These are phyloP conservation scores for Lithophane socia DNA, from an alignment of 2,888 invertebrate species.

Conservation along the genomic window DNA sequence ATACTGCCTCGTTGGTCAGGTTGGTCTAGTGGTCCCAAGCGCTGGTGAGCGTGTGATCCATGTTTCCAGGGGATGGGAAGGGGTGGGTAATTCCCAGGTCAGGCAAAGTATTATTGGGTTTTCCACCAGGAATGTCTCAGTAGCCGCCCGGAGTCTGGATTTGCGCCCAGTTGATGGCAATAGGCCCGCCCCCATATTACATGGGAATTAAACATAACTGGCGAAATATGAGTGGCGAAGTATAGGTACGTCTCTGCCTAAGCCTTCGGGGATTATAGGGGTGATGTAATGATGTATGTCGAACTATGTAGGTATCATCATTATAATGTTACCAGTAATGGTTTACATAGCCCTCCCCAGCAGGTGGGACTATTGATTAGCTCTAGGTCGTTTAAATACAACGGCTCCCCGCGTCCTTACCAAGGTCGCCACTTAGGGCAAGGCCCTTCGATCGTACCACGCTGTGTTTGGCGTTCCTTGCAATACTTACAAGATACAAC, in stretches of 20 bases:
- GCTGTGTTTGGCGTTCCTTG: constrained; percentile 26
- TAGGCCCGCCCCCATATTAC: neutral
- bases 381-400: constrained; percentile 18
- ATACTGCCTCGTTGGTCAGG: neutral
- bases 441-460: constrained; percentile 17
- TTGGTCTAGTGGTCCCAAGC: neutral
- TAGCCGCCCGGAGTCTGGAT: neutral
- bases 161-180: neutral
- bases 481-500: neutral
- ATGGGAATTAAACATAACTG: neutral
- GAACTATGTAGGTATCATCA: neutral
- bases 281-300: neutral
- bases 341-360: neutral
- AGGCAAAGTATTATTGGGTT: neutral
- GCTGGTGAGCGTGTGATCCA: neutral
- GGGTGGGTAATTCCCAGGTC: neutral
- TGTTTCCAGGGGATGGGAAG: neutral
- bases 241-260: neutral
- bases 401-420: constrained; percentile 6
- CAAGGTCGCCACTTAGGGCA: constrained; percentile 19
- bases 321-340: constrained; percentile 14
- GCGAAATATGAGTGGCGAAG: neutral
- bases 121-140: neutral
- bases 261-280: neutral
- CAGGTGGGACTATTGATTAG: constrained; percentile 24